A percentile compares a stretch with the other conserved stretches of the same genome.
These are phyloP conservation scores for Dichetophora obliterata DNA, from an alignment of 2,888 invertebrate genomes.

Conservation along the genomic window DNA sequence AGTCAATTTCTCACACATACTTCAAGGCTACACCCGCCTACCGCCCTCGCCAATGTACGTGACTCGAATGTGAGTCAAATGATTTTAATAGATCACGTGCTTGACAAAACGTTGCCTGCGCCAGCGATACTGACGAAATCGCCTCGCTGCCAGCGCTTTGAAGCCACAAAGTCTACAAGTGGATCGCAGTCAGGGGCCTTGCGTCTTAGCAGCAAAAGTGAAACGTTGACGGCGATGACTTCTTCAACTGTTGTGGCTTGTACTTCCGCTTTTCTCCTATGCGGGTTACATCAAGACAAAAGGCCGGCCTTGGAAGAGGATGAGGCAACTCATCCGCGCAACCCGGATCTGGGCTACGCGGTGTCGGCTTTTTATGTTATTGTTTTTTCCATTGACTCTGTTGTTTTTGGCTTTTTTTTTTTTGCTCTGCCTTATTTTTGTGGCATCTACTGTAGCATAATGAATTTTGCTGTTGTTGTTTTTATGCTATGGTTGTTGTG, in stretches of 20 bases:
- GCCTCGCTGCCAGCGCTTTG: background rate
- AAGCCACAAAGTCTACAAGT: constrained; percentile 36
- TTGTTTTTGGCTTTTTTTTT: background rate
- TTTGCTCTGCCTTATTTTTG: background rate
- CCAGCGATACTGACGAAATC: background rate
- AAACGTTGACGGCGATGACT: constrained; percentile 1
- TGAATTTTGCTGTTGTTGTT: background rate
- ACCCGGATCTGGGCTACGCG: background rate
- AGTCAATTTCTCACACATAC: constrained; percentile 24
- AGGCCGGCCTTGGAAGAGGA: background rate
- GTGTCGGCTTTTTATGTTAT: constrained; percentile 8
- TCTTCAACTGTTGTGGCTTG: background rate
- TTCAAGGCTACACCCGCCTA: constrained; percentile 23
- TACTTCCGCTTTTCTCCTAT: background rate
- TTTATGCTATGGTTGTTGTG: background rate
- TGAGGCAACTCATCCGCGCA: background rate
- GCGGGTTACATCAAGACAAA: constrained; percentile 23
- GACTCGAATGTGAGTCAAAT: constrained; percentile 66
- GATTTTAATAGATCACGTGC: constrained; percentile 68
- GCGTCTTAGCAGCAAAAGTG: background rate
- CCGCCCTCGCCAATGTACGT: constrained; percentile 50
- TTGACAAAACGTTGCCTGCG: constrained; percentile 56
- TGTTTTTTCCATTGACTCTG: background rate
- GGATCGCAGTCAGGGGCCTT: background rate
- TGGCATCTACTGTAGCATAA: background rate